Conservation (phyloP, 2,888 invertebrate genomes). For the Nephrotoma guestfalica region DNA sequence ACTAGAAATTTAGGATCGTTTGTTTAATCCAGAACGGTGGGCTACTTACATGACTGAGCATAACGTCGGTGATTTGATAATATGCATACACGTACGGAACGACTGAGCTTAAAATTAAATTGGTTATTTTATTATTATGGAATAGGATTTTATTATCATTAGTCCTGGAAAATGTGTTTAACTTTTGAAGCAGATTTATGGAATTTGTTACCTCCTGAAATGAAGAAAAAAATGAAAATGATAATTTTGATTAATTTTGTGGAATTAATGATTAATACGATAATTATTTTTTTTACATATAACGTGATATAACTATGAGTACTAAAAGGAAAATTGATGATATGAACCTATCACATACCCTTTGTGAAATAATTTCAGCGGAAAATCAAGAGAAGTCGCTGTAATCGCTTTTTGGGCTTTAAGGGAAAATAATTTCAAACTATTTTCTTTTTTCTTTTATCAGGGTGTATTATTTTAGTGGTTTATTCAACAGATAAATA, state of each 20-base stretch:
- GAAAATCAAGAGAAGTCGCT: no score
- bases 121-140: slow-evolving; percentile 31
- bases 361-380: no score
- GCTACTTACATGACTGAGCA: slow-evolving; percentile 36
- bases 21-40: background rate
- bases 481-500: no score
- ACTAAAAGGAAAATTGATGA: no score
- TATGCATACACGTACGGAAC: slow-evolving; percentile 49
- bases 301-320: no score
- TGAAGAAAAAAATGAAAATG: slow-evolving; percentile 7
- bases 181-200: slow-evolving; percentile 24
- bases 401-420: no score
- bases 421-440: no score
- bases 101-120: slow-evolving; percentile 41
- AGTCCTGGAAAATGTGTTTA: slow-evolving; percentile 21
- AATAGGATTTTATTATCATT: slow-evolving; percentile 7
- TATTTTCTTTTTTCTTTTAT: no score
- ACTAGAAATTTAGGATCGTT: slow-evolving; percentile 5
- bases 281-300: no score
- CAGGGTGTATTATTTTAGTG: no score
- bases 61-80: slow-evolving; percentile 35
- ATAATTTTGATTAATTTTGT: background rate
- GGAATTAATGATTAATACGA: no score
- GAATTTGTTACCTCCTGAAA: slow-evolving; percentile 35
- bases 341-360: no score